These are phyloP conservation scores for Bradypus variegatus DNA, from an alignment of 2,797 vertebrate species.

Conservation along the genomic window DNA sequence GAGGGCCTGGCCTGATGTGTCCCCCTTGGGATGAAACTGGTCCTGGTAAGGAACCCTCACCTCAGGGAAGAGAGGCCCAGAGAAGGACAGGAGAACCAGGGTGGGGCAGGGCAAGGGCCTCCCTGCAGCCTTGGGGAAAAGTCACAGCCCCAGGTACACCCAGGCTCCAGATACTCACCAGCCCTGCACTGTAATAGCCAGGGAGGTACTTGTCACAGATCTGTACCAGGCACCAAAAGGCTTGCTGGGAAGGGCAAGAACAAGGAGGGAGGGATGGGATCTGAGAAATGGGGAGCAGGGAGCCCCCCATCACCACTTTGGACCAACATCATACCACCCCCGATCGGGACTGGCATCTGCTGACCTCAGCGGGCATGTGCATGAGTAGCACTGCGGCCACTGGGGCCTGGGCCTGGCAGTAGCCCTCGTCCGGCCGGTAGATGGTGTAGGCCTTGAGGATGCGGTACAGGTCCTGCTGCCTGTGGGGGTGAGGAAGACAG, in stretches of 20 bases:
- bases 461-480: constrained; percentile 89
- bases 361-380: constrained; percentile 96
- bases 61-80: neutral
- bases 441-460: constrained; percentile 92
- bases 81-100: neutral
- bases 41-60: neutral
- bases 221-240: constrained; percentile 94
- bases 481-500: constrained; percentile 53
- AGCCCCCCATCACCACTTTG: neutral
- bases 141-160: neutral
- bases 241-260: constrained; percentile 78
- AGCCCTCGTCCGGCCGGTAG: constrained; percentile 88
- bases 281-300: neutral
- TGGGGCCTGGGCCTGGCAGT: constrained; percentile 92
- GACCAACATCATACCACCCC: neutral
- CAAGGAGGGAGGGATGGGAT: neutral
- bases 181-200: constrained; percentile 91
- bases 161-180: constrained; percentile 77
- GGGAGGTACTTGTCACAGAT: constrained; percentile 93
- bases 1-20: neutral
- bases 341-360: constrained; percentile 4
- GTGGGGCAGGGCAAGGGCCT: neutral
- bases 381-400: constrained; percentile 91
- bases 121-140: neutral
- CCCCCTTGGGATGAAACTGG: neutral